phyloP scores from a whole-genome alignment of 1,140 invertebrate genomes.

The Lasaia peninsularis region DNA sequence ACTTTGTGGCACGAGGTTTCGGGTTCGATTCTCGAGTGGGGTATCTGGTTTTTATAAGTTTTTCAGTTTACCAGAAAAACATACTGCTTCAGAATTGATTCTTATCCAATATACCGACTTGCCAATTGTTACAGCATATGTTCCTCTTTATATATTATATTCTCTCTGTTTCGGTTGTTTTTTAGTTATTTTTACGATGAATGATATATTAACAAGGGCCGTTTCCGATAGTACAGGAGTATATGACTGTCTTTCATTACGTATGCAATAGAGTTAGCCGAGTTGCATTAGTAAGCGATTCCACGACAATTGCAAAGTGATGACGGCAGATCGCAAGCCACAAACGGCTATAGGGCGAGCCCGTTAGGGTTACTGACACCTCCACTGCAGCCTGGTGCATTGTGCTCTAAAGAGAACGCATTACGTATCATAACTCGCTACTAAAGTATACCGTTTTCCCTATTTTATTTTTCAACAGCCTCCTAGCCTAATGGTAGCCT shows the following conservation, averaged over 20 bases:
- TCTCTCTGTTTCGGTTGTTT: no score
- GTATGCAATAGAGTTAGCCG: constrained; percentile 53
- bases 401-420: constrained; percentile 74
- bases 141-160: no score
- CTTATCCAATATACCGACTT: no score
- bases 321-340: constrained; percentile 48
- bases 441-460: constrained; percentile 48
- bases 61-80: no score
- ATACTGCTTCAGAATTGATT: no score
- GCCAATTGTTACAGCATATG: no score
- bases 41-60: no score
- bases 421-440: constrained; percentile 61
- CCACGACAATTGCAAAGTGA: constrained; percentile 63
- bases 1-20: no score
- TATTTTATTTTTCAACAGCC: background rate
- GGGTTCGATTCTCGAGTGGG: no score
- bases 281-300: constrained; percentile 65
- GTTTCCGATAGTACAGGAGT: constrained; percentile 13
- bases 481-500: no score
- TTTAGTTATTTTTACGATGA: no score
- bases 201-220: constrained; percentile 9
- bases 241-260: constrained; percentile 32
- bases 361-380: constrained; percentile 73
- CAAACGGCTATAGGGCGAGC: constrained; percentile 64
- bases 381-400: constrained; percentile 72